Conservation (phyloP, 2,113 vertebrate species). For the Motacilla tschutschensis region DNA sequence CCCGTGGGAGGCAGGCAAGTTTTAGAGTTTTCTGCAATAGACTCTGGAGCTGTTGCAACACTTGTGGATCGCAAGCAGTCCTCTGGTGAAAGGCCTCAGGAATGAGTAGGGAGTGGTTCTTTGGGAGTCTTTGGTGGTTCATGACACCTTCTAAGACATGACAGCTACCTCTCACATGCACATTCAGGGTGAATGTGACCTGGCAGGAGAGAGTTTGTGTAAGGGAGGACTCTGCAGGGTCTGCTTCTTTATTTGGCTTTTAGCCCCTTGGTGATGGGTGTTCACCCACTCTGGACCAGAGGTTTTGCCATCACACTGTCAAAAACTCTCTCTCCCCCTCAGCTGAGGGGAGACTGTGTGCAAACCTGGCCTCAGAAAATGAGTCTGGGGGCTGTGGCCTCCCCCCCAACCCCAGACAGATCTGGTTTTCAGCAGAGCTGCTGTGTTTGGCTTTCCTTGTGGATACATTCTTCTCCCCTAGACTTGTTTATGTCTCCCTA, state of each 20-base stretch:
- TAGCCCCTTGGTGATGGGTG: not conserved
- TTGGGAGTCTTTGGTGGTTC: not conserved
- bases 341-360: not conserved
- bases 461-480: not conserved
- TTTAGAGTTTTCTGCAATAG: not conserved
- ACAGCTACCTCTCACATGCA: fast-evolving
- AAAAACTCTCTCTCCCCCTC: not conserved
- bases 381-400: not conserved
- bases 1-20: fast-evolving
- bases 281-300: not conserved
- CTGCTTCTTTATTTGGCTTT: not conserved
- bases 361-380: not conserved
- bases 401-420: fast-evolving
- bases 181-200: not conserved
- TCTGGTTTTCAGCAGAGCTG: not conserved
- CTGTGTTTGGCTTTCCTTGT: not conserved
- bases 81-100: not conserved
- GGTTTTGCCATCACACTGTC: fast-evolving
- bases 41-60: not conserved
- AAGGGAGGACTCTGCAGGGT: not conserved
- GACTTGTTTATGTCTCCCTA: not conserved
- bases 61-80: not conserved
- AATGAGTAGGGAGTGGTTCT: fast-evolving
- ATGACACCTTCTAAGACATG: not conserved
- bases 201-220: not conserved